phyloP scores from a whole-genome alignment of 2,888 invertebrate species.

The Dicranocentrus wangi region DNA sequence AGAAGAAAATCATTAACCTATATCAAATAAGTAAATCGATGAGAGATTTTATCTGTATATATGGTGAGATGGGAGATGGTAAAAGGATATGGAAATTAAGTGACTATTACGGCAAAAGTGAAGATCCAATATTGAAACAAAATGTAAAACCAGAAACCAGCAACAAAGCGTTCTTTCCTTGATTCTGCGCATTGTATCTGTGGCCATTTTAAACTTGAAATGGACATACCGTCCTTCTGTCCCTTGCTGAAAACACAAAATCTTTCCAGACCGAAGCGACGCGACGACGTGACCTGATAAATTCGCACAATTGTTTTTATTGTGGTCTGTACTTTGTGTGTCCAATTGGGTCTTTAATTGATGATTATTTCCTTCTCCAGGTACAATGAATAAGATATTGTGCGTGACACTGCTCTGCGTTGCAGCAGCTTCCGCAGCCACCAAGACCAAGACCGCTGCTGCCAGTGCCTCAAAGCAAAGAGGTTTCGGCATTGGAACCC shows the following conservation, averaged over 20 bases:
- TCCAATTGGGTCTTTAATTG: conserved; percentile 24
- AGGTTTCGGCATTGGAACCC: conserved; percentile 73
- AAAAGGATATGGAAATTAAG: no score
- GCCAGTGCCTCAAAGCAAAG: conserved; percentile 67
- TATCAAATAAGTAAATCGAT: conserved; percentile 31
- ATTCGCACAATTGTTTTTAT: not conserved
- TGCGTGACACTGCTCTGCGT: conserved; percentile 72
- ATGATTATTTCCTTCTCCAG: conserved; percentile 56
- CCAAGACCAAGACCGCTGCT: conserved; percentile 70
- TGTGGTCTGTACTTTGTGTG: no score
- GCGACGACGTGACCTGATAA: no score
- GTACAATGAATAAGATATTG: conserved; percentile 73
- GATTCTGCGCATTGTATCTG: conserved; percentile 40
- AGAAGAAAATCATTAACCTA: conserved; percentile 63
- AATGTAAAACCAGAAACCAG: not conserved
- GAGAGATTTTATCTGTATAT: not conserved
- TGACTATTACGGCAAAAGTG: no score
- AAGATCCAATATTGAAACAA: no score
- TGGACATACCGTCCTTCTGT: no score
- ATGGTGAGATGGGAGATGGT: not conserved
- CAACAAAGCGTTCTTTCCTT: conserved; percentile 37
- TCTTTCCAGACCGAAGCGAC: conserved; percentile 15
- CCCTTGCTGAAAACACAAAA: conserved; percentile 59
- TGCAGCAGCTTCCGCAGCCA: conserved; percentile 72
- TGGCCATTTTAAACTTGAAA: not conserved